Base-by-base conservation (phyloP, 2,797 vertebrate genomes). In the Gastrophryne carolinensis region DNA sequence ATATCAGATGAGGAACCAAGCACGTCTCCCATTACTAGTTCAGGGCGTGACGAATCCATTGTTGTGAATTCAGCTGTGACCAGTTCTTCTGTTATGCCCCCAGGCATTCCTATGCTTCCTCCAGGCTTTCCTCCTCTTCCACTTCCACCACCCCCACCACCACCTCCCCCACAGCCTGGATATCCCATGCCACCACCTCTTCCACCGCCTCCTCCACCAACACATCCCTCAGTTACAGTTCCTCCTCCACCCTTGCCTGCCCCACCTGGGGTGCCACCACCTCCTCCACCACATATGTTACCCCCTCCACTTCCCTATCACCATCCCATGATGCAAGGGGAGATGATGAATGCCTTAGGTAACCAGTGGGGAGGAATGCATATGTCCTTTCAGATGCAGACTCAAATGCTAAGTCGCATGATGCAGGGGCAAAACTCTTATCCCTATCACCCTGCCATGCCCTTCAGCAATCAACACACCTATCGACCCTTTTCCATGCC, bases 381-480 rank as follows among this genome's bases (percentile, higher is more conserved):
- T 11, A 98, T 98, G 96, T 98, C 96, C 81, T 97, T 99, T 87
- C 97, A 99, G 87, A 99, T 99, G 98, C 97, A 99, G 85, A 98
- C 97, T 0, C 98, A 99, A 86, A 93, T 99, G 95, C 83, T 99
- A 83, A 99, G 97, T 85, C 96, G 97, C 68, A 95, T 99, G 85
- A 94, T 96, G 86, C 98, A 98, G 72, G 95, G 92, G 0, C 90
- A 98, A 71, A 92, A 95, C 12, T 87, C 92, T 0, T 98, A 95
- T 79, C 89, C 88, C 1, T 98, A 96, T 29, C 95, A 92, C 17
- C 75, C 72, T 37, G 98, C 94, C 81, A 86, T 98, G 84, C 93
- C 90, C 41, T 98, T 96, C 0, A 90, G 92, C 29, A 92, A 92
- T 6, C 85, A 91, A 10, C 91, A 91, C 0, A 93, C 92, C 1